Evolutionary conservation across 1,140 invertebrate species (phyloP), one percentile per base, ranked within the genome.

Genomic region (Cotesia vestalis): DNA sequence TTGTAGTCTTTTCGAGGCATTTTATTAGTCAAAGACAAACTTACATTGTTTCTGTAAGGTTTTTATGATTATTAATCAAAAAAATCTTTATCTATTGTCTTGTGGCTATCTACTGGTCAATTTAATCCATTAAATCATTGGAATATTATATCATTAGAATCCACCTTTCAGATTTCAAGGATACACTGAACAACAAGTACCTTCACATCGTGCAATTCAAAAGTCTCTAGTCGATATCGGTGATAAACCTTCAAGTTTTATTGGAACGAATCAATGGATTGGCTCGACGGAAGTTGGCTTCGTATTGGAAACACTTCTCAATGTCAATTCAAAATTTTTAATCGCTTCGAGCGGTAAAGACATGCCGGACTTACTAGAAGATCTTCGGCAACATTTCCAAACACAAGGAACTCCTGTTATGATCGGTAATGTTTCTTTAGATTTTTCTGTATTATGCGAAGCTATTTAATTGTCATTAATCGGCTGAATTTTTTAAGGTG

Each of bases 221-320:
- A 90, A 97, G 85, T 96, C 94, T 85, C 89, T 99, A 71, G 95
- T 99, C 53, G 93, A 96, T 76, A 94, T 99, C 78, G 95, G 96
- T 4, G 98, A 99, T 85, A 99, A 99, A 86, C 90, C 92, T 12
- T 82, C 90, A 3, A 90, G 89, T 63, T 99, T 99, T 86, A 86
- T 99, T 57, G 95, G 94, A 4, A 96, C 95, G 1, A 92, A 90
- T 73, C 91, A 98, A 83, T 99, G 98, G 98, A 99, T 99, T 84
- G 98, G 98, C 8, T 99, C 97, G 0, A 96, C 95, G 12, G 98
- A 99, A 91, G 95, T 99, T 3, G 93, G 93, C 80, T 99, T 94
- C 88, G 94, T 95, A 71, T 85, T 99, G 60, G 93, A 98, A 81
- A 92, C 93, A 68, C 85, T 98, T 38, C 86, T 94, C 4, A 90